These are phyloP conservation scores for Eurystomus gularis DNA, from an alignment of 2,113 vertebrate species.

Conservation along the genomic window DNA sequence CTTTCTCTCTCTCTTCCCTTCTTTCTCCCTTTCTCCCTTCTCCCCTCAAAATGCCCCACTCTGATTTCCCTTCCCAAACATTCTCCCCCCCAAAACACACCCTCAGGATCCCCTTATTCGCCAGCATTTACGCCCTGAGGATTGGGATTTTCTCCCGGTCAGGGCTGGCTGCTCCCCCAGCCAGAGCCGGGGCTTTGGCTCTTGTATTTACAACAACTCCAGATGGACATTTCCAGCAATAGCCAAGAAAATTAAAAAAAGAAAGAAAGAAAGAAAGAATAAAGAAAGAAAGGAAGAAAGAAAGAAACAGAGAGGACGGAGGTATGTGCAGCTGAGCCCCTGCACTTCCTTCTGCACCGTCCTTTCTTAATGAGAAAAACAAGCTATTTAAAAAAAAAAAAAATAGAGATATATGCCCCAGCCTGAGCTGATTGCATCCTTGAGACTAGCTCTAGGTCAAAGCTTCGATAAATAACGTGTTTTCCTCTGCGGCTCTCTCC, in stretches of 20 bases:
- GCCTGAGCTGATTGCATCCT: slow-evolving; percentile 47
- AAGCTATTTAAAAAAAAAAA: slow-evolving; percentile 24
- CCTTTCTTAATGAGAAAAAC: slow-evolving; percentile 55
- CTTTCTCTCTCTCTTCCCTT: not conserved
- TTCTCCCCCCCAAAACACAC: not conserved
- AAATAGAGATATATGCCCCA: not conserved
- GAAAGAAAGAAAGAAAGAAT: not conserved
- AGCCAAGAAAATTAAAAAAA: not conserved
- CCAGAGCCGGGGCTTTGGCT: no score
- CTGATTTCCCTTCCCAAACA: not conserved
- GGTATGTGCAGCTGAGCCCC: not conserved
- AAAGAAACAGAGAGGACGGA: not conserved
- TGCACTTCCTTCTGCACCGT: not conserved
- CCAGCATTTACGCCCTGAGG: not conserved
- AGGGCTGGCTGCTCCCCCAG: not conserved
- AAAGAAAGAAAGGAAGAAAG: not conserved
- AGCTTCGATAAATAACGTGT: slow-evolving; percentile 60
- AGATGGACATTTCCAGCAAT: not conserved
- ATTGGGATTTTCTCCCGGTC: not conserved
- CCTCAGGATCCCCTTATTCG: not conserved
- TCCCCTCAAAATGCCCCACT: not conserved
- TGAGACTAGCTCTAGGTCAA: slow-evolving; percentile 49
- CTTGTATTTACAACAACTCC: not conserved
- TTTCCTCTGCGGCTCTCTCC: slow-evolving; percentile 35
- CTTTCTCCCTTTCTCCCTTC: not conserved